Evolutionary conservation across 1,140 invertebrate species (phyloP).

Genomic region (Calephelis virginiensis): DNA sequence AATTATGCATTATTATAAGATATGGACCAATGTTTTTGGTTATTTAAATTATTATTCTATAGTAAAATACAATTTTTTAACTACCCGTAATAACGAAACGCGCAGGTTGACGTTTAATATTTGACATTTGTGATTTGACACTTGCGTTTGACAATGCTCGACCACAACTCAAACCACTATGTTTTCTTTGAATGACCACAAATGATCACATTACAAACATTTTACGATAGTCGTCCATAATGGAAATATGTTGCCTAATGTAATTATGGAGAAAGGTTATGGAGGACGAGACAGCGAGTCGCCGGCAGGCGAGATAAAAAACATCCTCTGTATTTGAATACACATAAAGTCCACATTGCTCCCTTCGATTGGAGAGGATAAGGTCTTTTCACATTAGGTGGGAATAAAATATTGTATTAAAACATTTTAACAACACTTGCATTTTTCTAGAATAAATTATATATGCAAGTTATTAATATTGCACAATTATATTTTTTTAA

Average conservation of each 20-base stretch:
- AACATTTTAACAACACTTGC: background rate
- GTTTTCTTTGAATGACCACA: background rate
- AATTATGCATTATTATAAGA: no score
- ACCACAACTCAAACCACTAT: no score
- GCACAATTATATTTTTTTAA: no score
- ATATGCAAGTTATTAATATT: background rate
- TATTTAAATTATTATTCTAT: no score
- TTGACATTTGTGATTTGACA: no score
- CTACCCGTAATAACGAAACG: no score
- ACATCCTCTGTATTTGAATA: constrained; percentile 33
- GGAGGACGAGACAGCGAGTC: constrained; percentile 64
- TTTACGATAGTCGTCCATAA: constrained; percentile 2
- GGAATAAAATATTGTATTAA: background rate
- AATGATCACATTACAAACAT: constrained; percentile 9
- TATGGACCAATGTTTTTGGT: no score
- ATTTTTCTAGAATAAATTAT: background rate
- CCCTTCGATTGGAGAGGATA: background rate
- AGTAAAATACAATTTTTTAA: no score
- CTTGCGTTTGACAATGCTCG: no score
- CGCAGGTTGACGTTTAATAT: no score
- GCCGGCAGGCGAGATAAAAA: constrained; percentile 32
- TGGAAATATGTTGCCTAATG: constrained; percentile 22
- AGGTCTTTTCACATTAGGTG: background rate
- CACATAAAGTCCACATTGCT: constrained; percentile 32
- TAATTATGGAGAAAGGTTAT: constrained; percentile 48